phyloP scores from a whole-genome alignment of 2,797 vertebrate species.

The Orientallactaga sibirica region DNA sequence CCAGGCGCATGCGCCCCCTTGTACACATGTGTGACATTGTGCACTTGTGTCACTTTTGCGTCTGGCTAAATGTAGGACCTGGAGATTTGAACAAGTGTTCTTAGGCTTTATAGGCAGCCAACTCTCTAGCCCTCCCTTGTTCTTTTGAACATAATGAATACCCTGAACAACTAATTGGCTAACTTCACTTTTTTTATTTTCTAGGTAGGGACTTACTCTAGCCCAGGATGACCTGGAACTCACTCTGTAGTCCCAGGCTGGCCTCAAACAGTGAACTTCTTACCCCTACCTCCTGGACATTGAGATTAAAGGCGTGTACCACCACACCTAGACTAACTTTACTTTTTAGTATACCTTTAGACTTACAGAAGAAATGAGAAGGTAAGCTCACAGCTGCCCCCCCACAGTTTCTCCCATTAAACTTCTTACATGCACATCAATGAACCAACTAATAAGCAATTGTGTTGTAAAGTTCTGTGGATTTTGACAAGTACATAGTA shows the following conservation, averaged over 20 bases:
- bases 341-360: conserved; percentile 28
- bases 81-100: too few relatives aligned
- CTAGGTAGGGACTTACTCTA: too few relatives aligned
- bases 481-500: conserved; percentile 18
- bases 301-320: too few relatives aligned
- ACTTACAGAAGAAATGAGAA: conserved; percentile 21
- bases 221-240: too few relatives aligned
- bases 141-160: background rate
- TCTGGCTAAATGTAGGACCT: too few relatives aligned
- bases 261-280: too few relatives aligned
- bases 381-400: background rate
- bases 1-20: too few relatives aligned
- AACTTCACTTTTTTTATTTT: background rate
- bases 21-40: too few relatives aligned
- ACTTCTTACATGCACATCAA: background rate
- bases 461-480: background rate
- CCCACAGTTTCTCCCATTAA: background rate
- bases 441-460: background rate
- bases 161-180: background rate
- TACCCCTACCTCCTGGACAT: too few relatives aligned
- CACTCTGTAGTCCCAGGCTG: too few relatives aligned
- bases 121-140: background rate
- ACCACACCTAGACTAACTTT: background rate
- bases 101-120: too few relatives aligned
- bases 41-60: too few relatives aligned